phyloP scores from a whole-genome alignment of 2,888 invertebrate genomes.

The Sesia bembeciformis region DNA sequence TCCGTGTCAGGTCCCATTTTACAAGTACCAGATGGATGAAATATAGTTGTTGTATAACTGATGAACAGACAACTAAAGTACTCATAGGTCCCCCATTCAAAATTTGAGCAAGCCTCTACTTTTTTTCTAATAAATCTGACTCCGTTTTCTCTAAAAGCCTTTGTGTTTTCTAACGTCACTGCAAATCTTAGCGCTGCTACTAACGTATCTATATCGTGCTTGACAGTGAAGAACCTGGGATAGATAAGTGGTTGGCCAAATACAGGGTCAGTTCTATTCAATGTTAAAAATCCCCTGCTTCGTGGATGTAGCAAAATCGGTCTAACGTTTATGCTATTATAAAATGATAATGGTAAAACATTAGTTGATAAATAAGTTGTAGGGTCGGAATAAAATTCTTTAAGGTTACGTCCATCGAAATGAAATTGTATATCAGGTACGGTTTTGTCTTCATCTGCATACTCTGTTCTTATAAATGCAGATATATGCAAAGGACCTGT shows the following conservation, averaged over 20 bases:
- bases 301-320: conserved; percentile 76
- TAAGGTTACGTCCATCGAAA: conserved; percentile 70
- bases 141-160: conserved; percentile 68
- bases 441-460: conserved; percentile 57
- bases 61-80: conserved; percentile 80
- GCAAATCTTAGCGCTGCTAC: conserved; percentile 76
- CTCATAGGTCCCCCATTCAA: conserved; percentile 71
- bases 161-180: conserved; percentile 69
- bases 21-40: conserved; percentile 53
- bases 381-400: conserved; percentile 74
- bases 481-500: conserved; percentile 72
- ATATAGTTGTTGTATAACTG: conserved; percentile 75
- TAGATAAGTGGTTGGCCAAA: conserved; percentile 81
- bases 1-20: conserved; percentile 49
- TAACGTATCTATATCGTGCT: conserved; percentile 75
- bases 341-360: conserved; percentile 72
- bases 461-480: conserved; percentile 74
- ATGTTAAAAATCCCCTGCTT: conserved; percentile 74
- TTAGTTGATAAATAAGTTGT: conserved; percentile 51
- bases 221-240: conserved; percentile 77
- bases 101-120: conserved; percentile 69
- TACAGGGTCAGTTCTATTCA: conserved; percentile 79
- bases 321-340: conserved; percentile 75
- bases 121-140: conserved; percentile 68
- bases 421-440: conserved; percentile 79